Evolutionary conservation across 1,140 invertebrate genomes (phyloP).

Genomic region (Callitettix versicolor): DNA sequence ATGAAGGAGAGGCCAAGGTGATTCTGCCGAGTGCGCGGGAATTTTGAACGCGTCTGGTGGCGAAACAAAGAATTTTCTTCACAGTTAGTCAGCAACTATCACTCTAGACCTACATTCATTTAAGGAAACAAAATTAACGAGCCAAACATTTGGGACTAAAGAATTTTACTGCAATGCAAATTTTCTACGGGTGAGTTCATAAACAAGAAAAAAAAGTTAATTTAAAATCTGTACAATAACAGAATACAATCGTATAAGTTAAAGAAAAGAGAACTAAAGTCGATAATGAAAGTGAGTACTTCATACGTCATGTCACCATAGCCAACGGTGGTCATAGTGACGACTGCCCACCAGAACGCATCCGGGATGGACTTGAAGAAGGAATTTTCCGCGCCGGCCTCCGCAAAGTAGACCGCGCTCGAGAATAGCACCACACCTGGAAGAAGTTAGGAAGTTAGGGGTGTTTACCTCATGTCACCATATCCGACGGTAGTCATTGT

Average conservation of each 20-base stretch:
- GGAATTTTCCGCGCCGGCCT: slow-evolving; percentile 88
- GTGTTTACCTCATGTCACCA: slow-evolving; percentile 88
- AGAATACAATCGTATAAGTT: too few species aligned
- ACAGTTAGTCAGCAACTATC: slow-evolving; percentile 11
- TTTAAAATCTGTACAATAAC: neutral
- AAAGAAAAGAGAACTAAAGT: slow-evolving; percentile 36
- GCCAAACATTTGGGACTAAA: slow-evolving; percentile 5
- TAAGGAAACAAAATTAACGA: slow-evolving; percentile 2
- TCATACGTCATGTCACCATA: slow-evolving; percentile 99
- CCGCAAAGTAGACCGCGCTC: slow-evolving; percentile 96
- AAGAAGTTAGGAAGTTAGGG: slow-evolving; percentile 31
- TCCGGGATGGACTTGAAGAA: slow-evolving; percentile 97
- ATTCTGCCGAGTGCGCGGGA: too few species aligned
- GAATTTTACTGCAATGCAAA: slow-evolving; percentile 5
- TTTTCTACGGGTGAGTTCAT: slow-evolving; percentile 8
- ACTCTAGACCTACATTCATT: slow-evolving; percentile 13
- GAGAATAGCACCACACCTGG: slow-evolving; percentile 96
- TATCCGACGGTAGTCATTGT: slow-evolving; percentile 98
- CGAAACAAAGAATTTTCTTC: slow-evolving; percentile 18
- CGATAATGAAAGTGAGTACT: slow-evolving; percentile 57
- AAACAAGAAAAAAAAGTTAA: slow-evolving; percentile 3
- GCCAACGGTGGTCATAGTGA: slow-evolving; percentile 93
- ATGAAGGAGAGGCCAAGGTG: too few species aligned
- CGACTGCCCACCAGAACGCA: slow-evolving; percentile 93
- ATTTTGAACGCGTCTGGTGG: slow-evolving; percentile 4